Conservation (phyloP, 2,888 invertebrate genomes). For the Drepanosiphum platanoidis region DNA sequence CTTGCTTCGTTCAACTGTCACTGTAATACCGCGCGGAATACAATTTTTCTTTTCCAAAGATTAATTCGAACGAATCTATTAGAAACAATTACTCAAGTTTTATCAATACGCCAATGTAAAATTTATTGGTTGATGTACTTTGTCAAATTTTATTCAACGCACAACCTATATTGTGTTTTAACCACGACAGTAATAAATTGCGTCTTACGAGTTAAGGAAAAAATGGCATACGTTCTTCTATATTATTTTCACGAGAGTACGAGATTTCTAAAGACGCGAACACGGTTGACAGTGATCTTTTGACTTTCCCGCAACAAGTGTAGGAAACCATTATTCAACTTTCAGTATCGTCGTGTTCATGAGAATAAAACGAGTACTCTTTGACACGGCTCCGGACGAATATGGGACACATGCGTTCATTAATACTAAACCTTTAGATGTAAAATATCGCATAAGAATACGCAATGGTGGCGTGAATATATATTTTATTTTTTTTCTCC, state of each 20-base stretch:
- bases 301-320: constrained; percentile 41
- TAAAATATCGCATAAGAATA: not conserved
- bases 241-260: not conserved
- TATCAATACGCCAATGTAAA: not conserved
- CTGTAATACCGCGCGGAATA: too few species aligned
- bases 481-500: too few species aligned
- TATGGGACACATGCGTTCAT: too few species aligned
- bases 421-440: not conserved
- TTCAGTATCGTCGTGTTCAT: not conserved
- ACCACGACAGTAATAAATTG: constrained; percentile 37
- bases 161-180: not conserved
- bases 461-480: too few species aligned
- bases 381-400: constrained; percentile 10
- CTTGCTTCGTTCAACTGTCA: too few species aligned
- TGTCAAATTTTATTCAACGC: not conserved
- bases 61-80: not conserved
- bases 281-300: constrained; percentile 37
- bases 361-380: constrained; percentile 37
- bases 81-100: not conserved
- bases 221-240: not conserved
- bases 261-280: constrained; percentile 8
- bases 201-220: not conserved
- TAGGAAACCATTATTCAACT: constrained; percentile 30
- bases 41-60: not conserved
- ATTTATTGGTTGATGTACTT: constrained; percentile 15